A percentile compares a stretch with the other conserved stretches of the same genome.
Conservation (phyloP, 1,140 invertebrate genomes). For the Scaptodrosophila lebanonensis region DNA sequence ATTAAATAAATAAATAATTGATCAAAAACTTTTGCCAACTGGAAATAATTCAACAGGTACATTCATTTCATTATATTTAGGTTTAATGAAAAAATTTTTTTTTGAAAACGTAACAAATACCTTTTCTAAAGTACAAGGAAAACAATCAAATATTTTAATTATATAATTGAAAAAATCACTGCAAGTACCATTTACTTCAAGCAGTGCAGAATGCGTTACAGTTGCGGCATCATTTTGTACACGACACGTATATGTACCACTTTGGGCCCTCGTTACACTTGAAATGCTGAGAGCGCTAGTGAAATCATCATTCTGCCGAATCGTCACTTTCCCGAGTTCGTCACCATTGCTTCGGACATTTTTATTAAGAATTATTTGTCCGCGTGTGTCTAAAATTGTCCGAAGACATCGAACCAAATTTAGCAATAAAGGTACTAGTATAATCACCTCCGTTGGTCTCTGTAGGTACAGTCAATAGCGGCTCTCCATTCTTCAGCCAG, state of each 20-base stretch:
- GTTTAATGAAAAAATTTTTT: too few relatives aligned
- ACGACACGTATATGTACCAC: conserved; percentile 85
- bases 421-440: conserved; percentile 59
- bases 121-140: neutral
- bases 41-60: too few relatives aligned
- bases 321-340: conserved; percentile 78
- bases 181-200: conserved; percentile 81
- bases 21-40: too few relatives aligned
- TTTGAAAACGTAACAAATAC: too few relatives aligned
- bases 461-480: conserved; percentile 37
- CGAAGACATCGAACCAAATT: conserved; percentile 26
- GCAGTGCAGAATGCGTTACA: conserved; percentile 80
- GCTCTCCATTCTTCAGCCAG: conserved; percentile 84
- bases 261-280: conserved; percentile 81
- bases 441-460: conserved; percentile 55
- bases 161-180: conserved; percentile 17
- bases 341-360: conserved; percentile 59
- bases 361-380: conserved; percentile 42
- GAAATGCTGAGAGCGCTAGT: conserved; percentile 82
- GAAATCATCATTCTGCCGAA: conserved; percentile 83
- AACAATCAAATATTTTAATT: neutral
- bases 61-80: too few relatives aligned
- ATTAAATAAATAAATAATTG: too few relatives aligned
- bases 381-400: conserved; percentile 19
- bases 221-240: conserved; percentile 81